phyloP scores from a whole-genome alignment of 1,140 invertebrate genomes.

The Conopomorpha cramerella region DNA sequence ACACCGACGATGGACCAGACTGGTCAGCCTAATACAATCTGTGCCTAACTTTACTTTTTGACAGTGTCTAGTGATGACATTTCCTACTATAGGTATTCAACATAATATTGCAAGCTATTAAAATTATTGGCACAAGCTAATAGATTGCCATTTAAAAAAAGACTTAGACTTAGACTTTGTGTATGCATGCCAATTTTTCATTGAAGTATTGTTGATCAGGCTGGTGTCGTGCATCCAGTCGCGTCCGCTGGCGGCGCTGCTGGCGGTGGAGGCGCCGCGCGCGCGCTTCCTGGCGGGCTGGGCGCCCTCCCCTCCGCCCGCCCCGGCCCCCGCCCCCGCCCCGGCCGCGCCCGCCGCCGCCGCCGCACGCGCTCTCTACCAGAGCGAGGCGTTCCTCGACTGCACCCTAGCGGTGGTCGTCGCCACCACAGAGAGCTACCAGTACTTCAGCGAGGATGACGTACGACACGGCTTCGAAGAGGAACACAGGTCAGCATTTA shows the following conservation, averaged over 20 bases:
- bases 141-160: no score
- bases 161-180: no score
- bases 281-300: constrained; percentile 62
- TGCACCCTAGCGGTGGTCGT: constrained; percentile 72
- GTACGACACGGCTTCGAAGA: constrained; percentile 79
- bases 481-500: constrained; percentile 64
- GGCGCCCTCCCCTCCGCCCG: constrained; percentile 65
- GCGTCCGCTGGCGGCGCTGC: constrained; percentile 65
- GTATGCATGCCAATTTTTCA: no score
- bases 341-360: constrained; percentile 67
- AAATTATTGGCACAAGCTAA: no score
- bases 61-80: no score
- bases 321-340: constrained; percentile 67
- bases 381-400: constrained; percentile 71
- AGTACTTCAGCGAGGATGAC: constrained; percentile 76
- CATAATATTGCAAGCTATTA: no score
- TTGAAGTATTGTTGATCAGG: no score
- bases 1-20: no score
- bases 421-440: constrained; percentile 75
- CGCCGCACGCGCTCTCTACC: constrained; percentile 68
- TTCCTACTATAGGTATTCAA: no score
- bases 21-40: no score
- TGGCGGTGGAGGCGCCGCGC: constrained; percentile 67
- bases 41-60: no score
- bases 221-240: constrained; percentile 63